Conservation (phyloP, 2,797 vertebrate genomes). For the Diceros bicornis region DNA sequence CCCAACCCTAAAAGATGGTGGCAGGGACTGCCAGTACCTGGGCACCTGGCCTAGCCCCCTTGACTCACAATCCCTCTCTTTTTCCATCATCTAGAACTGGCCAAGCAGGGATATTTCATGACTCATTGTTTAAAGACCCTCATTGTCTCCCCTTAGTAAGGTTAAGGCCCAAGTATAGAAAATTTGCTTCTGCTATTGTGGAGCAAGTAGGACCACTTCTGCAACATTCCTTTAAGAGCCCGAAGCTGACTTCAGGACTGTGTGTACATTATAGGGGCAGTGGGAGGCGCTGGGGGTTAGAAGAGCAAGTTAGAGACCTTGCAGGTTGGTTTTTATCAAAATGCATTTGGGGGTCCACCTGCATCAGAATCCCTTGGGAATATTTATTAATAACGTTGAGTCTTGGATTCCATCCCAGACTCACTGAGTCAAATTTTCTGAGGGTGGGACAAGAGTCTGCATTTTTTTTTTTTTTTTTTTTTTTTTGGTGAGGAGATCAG, state of each 20-base stretch:
- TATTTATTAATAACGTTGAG: not conserved
- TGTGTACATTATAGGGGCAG: rapidly evolving
- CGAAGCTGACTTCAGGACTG: not conserved
- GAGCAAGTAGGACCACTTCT: not conserved
- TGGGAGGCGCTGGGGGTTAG: rapidly evolving
- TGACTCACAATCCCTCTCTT: not conserved
- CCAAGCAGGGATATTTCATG: not conserved
- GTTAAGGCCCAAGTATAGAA: not conserved
- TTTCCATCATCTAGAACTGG: not conserved
- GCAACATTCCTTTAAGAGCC: not conserved
- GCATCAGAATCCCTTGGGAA: not conserved
- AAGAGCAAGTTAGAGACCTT: not conserved
- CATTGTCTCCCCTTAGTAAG: not conserved
- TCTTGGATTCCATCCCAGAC: not conserved
- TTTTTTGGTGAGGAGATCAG: too few species aligned
- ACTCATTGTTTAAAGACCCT: not conserved
- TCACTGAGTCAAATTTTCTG: not conserved
- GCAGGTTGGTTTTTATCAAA: not conserved
- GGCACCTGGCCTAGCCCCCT: not conserved
- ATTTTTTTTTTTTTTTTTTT: too few species aligned
- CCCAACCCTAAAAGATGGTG: not conserved
- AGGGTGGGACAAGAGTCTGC: not conserved
- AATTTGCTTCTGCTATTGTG: not conserved
- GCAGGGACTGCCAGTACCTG: not conserved
- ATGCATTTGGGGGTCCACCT: not conserved